Conservation (phyloP, 2,113 vertebrate genomes). For the Boleophthalmus pectinirostris region DNA sequence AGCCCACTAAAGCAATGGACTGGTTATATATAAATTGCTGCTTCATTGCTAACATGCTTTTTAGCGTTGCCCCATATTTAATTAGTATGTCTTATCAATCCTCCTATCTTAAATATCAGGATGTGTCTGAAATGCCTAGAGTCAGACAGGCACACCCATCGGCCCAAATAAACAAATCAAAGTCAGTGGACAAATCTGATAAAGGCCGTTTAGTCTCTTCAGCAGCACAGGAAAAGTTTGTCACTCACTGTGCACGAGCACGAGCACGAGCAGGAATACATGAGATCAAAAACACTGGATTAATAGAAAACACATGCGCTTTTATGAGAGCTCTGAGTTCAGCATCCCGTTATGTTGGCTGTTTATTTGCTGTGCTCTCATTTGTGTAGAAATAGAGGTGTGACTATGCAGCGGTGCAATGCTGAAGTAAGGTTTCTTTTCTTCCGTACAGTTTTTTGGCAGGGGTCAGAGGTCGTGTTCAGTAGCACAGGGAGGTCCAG, state of each 20-base stretch:
- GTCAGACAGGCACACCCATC: conserved; percentile 11
- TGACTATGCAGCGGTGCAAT: conserved; percentile 1
- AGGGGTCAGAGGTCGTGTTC: conserved; percentile 22
- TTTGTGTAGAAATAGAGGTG: not conserved
- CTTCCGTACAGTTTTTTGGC: not conserved
- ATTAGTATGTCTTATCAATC: not conserved
- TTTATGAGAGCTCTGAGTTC: not conserved
- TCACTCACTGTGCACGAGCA: conserved; percentile 1
- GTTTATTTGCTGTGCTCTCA: not conserved
- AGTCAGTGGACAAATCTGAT: conserved; percentile 30
- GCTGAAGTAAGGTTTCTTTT: not conserved
- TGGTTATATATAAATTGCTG: not conserved
- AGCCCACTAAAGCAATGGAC: not conserved
- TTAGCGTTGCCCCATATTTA: not conserved
- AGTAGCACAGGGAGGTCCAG: not conserved
- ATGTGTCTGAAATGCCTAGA: conserved; percentile 17
- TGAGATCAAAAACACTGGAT: conserved; percentile 15
- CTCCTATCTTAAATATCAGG: not conserved
- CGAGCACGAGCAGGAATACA: conserved; percentile 1
- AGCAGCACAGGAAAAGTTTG: conserved; percentile 16
- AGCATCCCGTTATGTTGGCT: conserved; percentile 2
- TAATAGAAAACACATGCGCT: conserved; percentile 49
- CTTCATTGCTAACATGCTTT: not conserved
- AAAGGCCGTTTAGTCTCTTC: conserved; percentile 8
- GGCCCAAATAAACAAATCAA: not conserved